Percentiles rank a stretch among this genome's conserved stretches.
phyloP scores from a whole-genome alignment of 2,888 invertebrate species.

The Encarsia formosa region DNA sequence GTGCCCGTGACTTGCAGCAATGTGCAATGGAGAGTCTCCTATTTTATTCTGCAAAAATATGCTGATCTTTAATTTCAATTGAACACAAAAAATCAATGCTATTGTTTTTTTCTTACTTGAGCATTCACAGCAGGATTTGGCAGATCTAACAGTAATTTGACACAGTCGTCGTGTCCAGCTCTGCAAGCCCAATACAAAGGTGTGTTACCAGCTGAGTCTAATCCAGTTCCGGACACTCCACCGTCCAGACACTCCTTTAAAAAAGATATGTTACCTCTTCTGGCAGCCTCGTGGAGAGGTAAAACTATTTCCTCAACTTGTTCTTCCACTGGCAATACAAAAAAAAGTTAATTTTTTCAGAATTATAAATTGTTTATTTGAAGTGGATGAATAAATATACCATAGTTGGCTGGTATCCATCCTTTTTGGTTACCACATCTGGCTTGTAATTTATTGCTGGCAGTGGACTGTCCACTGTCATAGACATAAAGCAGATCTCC shows the following conservation, averaged over 20 bases:
- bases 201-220: constrained; percentile 64
- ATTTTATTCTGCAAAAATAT: constrained; percentile 57
- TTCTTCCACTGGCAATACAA: constrained; percentile 52
- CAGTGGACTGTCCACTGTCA: constrained; percentile 50
- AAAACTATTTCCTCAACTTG: constrained; percentile 58
- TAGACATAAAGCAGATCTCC: constrained; percentile 60
- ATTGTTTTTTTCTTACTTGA: constrained; percentile 39
- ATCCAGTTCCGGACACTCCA: constrained; percentile 61
- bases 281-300: constrained; percentile 65
- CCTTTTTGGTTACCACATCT: constrained; percentile 55
- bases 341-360: neutral
- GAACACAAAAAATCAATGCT: neutral
- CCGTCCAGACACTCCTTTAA: constrained; percentile 59
- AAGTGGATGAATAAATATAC: constrained; percentile 38
- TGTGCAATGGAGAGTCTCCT: constrained; percentile 63
- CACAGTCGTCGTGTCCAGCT: constrained; percentile 59
- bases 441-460: constrained; percentile 57
- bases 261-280: constrained; percentile 60
- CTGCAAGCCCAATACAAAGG: constrained; percentile 65
- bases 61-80: neutral
- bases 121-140: constrained; percentile 49
- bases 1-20: constrained; percentile 61
- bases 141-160: constrained; percentile 53
- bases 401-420: constrained; percentile 61
- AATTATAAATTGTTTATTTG: neutral